Base-by-base conservation (phyloP, 2,797 vertebrate species). In the Galago senegalensis region DNA sequence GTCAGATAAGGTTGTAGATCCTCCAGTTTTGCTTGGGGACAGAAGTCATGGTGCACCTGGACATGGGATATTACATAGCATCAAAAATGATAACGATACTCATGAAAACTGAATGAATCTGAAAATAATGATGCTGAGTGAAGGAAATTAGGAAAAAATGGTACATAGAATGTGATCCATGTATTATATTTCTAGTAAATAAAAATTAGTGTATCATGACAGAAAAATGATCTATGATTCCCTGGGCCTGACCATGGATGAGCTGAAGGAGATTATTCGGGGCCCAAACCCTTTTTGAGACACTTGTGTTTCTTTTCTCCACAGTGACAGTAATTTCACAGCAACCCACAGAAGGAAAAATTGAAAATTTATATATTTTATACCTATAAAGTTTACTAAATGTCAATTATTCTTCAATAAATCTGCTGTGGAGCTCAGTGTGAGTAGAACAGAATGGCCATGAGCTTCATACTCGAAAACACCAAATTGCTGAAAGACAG, bases 181-280 rank as follows among this genome's bases (percentile, higher is more conserved):
- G 27, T 80, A 69, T n/a, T 89, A 21, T 58, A 40, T 75, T 46
- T 91, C 67, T 94, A 87, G 58, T 93, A 94, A 73, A 37, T 92
- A 8, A 73, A 72, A 83, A 83, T 53, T 53, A 73, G 34, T 67
- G 9, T 60, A 83, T 49, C 10, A 25, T 93, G 58, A 87, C 11
- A 23, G 21, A 67, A 80, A 69, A 37, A 13, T 77, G 18, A 61
- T 69, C 7, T 13, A 61, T 58, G 37, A 1, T 87, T 80, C 9
- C 25, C 37, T 61, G 10, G 14, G 49, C 3, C 3, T 56, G 7
- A 5, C 29, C 43, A 1, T 53, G 29, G 4, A 58, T 56, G 46
- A 72, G 2, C n/a, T 58, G 23, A 69, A 85, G 14, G 27, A 85
- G 70, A 18, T 34, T 10, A 25, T 46, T 70, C 81, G 67, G 4